phyloP scores from a whole-genome alignment of 2,113 vertebrate genomes.

The Phalacrocorax aristotelis region DNA sequence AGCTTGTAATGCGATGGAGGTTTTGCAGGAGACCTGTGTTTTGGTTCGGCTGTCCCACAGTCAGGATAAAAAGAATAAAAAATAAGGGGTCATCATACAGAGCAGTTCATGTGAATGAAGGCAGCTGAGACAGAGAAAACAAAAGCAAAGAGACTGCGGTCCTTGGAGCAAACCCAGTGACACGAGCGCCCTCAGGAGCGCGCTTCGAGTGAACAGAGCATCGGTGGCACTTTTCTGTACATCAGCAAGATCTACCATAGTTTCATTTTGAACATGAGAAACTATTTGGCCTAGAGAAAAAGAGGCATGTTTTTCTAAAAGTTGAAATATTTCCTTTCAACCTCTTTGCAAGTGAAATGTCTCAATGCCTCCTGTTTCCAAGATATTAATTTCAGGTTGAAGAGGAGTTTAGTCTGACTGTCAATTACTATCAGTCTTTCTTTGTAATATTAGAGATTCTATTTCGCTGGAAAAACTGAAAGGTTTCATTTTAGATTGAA shows the following conservation, averaged over 20 bases:
- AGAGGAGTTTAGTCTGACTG: background rate
- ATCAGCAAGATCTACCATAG: background rate
- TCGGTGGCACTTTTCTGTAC: background rate
- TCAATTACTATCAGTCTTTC: background rate
- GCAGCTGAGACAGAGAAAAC: background rate
- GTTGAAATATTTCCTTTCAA: background rate
- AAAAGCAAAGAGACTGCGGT: background rate
- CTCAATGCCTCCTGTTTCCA: background rate
- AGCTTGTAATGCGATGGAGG: background rate
- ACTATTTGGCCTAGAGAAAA: background rate
- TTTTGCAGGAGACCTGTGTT: background rate
- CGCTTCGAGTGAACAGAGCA: background rate
- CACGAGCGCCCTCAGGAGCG: accelerated
- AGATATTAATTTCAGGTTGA: background rate
- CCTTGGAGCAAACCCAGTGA: background rate
- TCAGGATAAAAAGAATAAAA: background rate
- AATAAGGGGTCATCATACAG: background rate
- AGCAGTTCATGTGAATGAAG: background rate
- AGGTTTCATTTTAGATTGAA: background rate
- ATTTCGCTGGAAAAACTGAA: background rate
- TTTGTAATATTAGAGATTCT: background rate
- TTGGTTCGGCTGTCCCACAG: background rate
- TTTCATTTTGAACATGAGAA: background rate
- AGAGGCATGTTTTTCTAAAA: background rate
- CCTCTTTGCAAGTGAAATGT: background rate